A percentile compares a stretch with the other conserved stretches of the same genome.
phyloP scores from a whole-genome alignment of 2,888 invertebrate species.

The Polydrusus cervinus region DNA sequence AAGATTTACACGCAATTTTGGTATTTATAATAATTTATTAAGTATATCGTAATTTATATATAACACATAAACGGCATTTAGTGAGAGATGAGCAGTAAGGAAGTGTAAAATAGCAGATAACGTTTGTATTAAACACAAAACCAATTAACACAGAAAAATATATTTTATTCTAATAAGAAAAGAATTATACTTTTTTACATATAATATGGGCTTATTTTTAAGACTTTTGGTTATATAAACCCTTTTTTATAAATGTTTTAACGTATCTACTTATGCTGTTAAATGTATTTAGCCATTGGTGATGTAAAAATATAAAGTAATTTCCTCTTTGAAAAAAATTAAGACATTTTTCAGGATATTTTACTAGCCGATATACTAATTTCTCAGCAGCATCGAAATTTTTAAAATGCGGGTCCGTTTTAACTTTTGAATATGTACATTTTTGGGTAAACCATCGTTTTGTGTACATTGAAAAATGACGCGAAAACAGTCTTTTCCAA shows the following conservation, averaged over 20 bases:
- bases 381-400: not conserved
- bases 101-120: slow-evolving; percentile 56
- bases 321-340: too few relatives aligned
- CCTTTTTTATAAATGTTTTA: not conserved
- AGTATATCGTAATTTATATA: slow-evolving; percentile 66
- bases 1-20: not conserved
- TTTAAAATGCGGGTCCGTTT: too few relatives aligned
- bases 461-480: too few relatives aligned
- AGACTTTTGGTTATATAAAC: not conserved
- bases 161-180: slow-evolving; percentile 37
- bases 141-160: slow-evolving; percentile 47
- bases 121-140: slow-evolving; percentile 48
- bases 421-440: not conserved
- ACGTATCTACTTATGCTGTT: slow-evolving; percentile 12
- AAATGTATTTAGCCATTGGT: not conserved
- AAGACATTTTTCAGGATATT: too few relatives aligned
- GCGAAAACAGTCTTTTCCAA: too few relatives aligned
- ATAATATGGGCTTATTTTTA: slow-evolving; percentile 17
- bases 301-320: not conserved
- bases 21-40: slow-evolving; percentile 68
- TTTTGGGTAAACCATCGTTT: too few relatives aligned
- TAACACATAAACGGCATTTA: slow-evolving; percentile 66
- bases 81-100: slow-evolving; percentile 61
- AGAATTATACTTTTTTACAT: slow-evolving; percentile 37
- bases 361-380: too few relatives aligned